Conservation (phyloP, 1,140 invertebrate species). For the Araneus ventricosus region DNA sequence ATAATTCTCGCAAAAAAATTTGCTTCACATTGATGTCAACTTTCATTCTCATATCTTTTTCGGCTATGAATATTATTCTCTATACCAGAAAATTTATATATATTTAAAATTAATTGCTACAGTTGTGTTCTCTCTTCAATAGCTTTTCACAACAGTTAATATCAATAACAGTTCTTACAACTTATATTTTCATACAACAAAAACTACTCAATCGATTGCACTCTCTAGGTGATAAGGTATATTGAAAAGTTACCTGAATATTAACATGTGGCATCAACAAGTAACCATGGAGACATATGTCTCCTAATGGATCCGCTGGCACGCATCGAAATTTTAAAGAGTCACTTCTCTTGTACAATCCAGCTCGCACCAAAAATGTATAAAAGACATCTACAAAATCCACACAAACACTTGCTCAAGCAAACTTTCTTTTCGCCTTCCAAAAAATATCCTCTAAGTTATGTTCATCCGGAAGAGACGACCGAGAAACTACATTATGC, state of each 20-base stretch:
- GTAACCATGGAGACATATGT: constrained; percentile 70
- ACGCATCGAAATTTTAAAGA: constrained; percentile 65
- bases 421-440: not conserved
- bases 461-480: not conserved
- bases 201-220: not conserved
- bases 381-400: constrained; percentile 14
- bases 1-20: too few relatives aligned
- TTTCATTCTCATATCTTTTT: too few relatives aligned
- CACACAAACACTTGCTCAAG: not conserved
- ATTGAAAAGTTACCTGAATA: constrained; percentile 62
- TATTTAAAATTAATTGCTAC: not conserved
- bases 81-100: not conserved
- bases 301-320: constrained; percentile 65
- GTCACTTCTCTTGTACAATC: constrained; percentile 50
- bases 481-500: not conserved
- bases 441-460: not conserved
- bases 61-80: too few relatives aligned
- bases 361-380: not conserved
- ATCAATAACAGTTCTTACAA: not conserved
- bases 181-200: not conserved
- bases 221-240: too few relatives aligned
- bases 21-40: too few relatives aligned
- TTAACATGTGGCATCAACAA: constrained; percentile 75
- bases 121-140: not conserved
- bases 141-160: not conserved